These are phyloP conservation scores for Centroberyx gerrardi DNA, from an alignment of 2,797 vertebrate genomes.

Conservation along the genomic window DNA sequence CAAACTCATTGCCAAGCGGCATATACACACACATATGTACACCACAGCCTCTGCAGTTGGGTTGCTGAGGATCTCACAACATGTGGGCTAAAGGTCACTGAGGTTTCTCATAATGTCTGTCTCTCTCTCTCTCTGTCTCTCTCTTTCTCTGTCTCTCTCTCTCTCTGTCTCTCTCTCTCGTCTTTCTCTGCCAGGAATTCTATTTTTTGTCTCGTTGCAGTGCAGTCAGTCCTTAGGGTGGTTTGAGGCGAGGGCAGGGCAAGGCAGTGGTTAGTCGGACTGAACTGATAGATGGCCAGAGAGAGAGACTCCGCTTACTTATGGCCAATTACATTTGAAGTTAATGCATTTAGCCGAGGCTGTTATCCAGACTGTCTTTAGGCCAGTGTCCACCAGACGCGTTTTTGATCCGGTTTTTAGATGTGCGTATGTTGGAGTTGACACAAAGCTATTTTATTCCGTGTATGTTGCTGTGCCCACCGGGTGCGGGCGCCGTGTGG, in stretches of 20 bases:
- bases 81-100: constrained; percentile 76
- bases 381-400: too few relatives aligned
- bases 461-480: too few relatives aligned
- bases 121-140: constrained; percentile 36
- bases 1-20: constrained; percentile 49
- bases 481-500: too few relatives aligned
- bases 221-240: constrained; percentile 54
- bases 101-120: constrained; percentile 26
- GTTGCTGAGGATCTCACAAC: constrained; percentile 67
- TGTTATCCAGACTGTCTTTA: too few relatives aligned
- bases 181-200: constrained; percentile 63
- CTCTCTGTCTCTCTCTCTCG: constrained; percentile 3
- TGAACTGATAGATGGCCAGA: constrained; percentile 53
- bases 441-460: too few relatives aligned
- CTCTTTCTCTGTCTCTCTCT: constrained; percentile 14
- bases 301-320: constrained; percentile 38
- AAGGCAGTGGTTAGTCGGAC: constrained; percentile 60
- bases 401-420: too few relatives aligned
- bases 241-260: constrained; percentile 70
- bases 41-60: constrained; percentile 40
- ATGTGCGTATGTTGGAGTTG: too few relatives aligned
- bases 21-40: not conserved
- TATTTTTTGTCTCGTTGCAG: constrained; percentile 54
- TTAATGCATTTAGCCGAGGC: too few relatives aligned
- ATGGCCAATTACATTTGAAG: constrained; percentile 2